phyloP scores from a whole-genome alignment of 2,113 vertebrate genomes.

The Ceuthmochares aereus region DNA sequence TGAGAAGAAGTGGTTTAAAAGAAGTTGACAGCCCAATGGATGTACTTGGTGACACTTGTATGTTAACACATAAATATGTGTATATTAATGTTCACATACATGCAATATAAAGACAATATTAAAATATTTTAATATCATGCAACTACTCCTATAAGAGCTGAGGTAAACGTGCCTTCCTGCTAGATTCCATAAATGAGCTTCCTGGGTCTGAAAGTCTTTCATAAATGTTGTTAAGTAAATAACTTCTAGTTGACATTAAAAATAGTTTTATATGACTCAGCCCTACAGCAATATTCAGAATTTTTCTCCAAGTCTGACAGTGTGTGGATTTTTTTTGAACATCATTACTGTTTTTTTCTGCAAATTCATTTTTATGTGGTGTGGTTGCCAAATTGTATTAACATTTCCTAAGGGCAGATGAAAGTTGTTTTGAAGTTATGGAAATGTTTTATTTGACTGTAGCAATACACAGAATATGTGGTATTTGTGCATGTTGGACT shows the following conservation, averaged over 20 bases:
- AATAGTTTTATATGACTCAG: not conserved
- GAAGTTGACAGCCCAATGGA: not conserved
- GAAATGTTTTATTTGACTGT: not conserved
- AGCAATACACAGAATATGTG: not conserved
- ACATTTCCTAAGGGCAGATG: not conserved
- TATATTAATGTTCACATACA: not conserved
- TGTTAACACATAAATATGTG: not conserved
- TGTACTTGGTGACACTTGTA: not conserved
- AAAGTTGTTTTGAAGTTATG: not conserved
- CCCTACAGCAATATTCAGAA: not conserved
- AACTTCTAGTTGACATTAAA: not conserved
- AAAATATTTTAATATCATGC: not conserved
- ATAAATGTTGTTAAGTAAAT: not conserved
- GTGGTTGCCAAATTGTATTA: not conserved
- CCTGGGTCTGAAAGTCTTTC: not conserved
- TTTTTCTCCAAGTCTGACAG: not conserved
- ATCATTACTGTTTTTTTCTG: not conserved
- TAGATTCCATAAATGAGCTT: not conserved
- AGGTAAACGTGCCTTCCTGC: not conserved
- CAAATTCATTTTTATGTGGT: not conserved
- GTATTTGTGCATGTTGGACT: rapidly evolving
- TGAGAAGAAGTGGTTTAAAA: not conserved
- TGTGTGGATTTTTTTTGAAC: not conserved
- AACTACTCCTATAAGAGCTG: not conserved
- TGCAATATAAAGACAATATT: not conserved